phyloP scores from a whole-genome alignment of 2,888 invertebrate species.

The Tenthredo livida region DNA sequence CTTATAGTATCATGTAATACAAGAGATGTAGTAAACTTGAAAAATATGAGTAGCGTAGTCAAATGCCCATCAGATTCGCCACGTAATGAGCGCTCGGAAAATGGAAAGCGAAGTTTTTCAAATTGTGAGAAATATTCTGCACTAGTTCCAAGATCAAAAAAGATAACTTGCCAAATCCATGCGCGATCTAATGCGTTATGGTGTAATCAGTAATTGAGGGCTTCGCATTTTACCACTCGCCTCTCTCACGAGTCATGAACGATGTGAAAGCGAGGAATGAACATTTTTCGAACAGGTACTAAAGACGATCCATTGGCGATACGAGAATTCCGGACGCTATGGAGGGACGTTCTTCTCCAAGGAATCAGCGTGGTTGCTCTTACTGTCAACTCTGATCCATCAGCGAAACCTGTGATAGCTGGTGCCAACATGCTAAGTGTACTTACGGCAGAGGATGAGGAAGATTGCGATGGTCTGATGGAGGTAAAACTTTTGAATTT shows the following conservation, averaged over 20 bases:
- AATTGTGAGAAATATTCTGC: neutral
- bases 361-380: conserved; percentile 74
- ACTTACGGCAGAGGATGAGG: conserved; percentile 56
- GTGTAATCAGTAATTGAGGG: neutral
- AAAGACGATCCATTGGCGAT: conserved; percentile 64
- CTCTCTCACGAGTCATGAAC: neutral
- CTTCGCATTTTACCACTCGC: neutral
- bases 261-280: neutral
- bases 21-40: neutral
- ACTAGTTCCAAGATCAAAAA: neutral
- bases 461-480: no score
- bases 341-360: conserved; percentile 67
- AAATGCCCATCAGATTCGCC: neutral
- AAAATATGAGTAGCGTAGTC: neutral
- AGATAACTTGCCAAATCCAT: neutral
- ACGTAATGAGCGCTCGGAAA: neutral
- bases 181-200: neutral
- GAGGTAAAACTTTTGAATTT: conserved; percentile 27
- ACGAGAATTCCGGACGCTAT: conserved; percentile 65
- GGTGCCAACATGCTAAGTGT: conserved; percentile 71
- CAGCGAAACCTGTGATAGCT: conserved; percentile 71
- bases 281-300: conserved; percentile 62
- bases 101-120: neutral
- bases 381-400: conserved; percentile 66
- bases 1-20: neutral